Evolutionary conservation across 2,888 invertebrate species (phyloP), one percentile per base, ranked within the genome.

Genomic region (Pseudococcus jackbeardsleyi): DNA sequence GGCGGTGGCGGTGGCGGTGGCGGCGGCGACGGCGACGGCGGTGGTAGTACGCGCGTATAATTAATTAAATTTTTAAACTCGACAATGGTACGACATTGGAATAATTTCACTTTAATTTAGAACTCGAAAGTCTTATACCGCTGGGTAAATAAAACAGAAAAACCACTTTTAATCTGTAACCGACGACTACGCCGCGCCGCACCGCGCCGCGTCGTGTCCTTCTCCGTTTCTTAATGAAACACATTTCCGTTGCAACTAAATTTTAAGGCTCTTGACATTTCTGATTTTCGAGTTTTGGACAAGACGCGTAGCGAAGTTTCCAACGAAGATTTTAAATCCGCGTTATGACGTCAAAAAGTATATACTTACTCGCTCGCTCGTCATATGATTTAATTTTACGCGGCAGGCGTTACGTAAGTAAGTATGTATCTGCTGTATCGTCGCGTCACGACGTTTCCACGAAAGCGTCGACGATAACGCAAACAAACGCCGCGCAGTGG

Each of bases 91-190:
- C 72, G 72, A 72, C 72, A 33, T 12, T 72, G 72, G 72, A 72
- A 72, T 72, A 72, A 72, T 72, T 72, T 72, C 72, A 33, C 72
- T 72, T 26, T 72, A 72, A 72, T 72, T 72, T 68, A 68, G 68
- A 68, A 68, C 72, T 72, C 72, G 72, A 26, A 72, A 72, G 72
- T 72, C 72, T 72, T 72, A 72, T 72, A 72, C 72, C 72, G 72
- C 72, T 72, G 72, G 72, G 72, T 72, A 72, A 72, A 72, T 72
- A 72, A 72, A 72, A 72, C 39, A 17, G 72, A 72, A 72, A 72
- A 72, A 72, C 72, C 72, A 72, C 72, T 72, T 72, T 72, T 72
- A 72, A 72, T 72, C 72, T 72, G 72, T 68, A 68, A 68, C 68
- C 72, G 33, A 64, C 64, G 19, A 64, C 19, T 22, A 22, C 64